Percentiles rank a stretch among this genome's conserved stretches.
phyloP scores from a whole-genome alignment of 2,113 vertebrate genomes.

The Lampris megalopsis region DNA sequence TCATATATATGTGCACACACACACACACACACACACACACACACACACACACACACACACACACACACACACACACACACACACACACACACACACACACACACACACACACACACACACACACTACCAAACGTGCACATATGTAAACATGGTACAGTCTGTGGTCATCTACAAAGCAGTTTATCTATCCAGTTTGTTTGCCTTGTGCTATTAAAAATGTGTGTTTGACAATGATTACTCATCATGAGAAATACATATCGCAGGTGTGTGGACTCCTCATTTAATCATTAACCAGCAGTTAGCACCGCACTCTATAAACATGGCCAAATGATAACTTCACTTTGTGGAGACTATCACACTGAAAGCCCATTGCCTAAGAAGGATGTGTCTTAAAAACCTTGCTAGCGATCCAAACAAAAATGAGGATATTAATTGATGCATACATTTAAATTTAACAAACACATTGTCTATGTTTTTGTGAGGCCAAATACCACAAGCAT shows the following conservation, averaged over 20 bases:
- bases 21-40: constrained; percentile 24
- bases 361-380: background rate
- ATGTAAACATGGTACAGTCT: background rate
- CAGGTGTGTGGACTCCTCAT: constrained; percentile 18
- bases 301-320: constrained; percentile 20
- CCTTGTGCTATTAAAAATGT: background rate
- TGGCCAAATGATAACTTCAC: background rate
- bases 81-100: background rate
- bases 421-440: background rate
- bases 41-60: background rate
- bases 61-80: no score
- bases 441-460: background rate
- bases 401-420: background rate
- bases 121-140: no score
- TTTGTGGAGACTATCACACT: background rate
- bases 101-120: no score
- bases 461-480: background rate
- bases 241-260: background rate
- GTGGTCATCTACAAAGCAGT: background rate
- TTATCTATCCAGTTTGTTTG: background rate
- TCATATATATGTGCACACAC: background rate
- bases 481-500: background rate
- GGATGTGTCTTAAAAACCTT: background rate
- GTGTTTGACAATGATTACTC: constrained; percentile 11
- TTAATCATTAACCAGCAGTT: constrained; percentile 51